A percentile compares a stretch with the other conserved stretches of the same genome.
Evolutionary conservation across 2,888 invertebrate genomes (phyloP).

Genomic region (Adineta ricciae): DNA sequence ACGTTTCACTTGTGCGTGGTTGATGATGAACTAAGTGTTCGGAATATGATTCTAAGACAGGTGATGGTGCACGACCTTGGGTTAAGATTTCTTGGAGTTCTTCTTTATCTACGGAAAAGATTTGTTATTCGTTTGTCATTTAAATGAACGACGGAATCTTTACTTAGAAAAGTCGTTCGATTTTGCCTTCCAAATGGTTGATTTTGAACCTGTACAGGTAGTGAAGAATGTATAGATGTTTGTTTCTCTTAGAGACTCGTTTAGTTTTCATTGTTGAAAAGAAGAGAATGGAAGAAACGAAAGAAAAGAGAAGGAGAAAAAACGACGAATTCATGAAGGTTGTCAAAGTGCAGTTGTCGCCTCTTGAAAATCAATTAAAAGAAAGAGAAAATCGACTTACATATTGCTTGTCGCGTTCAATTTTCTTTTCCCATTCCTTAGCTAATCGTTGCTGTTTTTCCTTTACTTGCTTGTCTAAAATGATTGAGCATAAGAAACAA

Average conservation of each 20-base stretch:
- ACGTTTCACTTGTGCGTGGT: neutral
- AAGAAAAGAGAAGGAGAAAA: neutral
- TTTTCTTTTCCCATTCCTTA: neutral
- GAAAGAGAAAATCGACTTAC: neutral
- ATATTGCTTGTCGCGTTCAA: neutral
- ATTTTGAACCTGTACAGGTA: neutral
- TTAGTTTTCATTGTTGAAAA: neutral
- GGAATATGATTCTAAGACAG: neutral
- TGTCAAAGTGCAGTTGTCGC: neutral
- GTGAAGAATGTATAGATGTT: neutral
- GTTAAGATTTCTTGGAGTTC: slow-evolving; percentile 7
- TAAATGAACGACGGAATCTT: neutral
- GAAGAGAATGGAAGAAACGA: neutral
- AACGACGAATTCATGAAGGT: neutral
- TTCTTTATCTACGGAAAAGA: neutral
- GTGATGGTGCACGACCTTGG: neutral
- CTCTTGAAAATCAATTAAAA: neutral
- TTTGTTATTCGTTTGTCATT: too few species aligned
- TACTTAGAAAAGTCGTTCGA: neutral
- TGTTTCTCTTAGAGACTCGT: neutral
- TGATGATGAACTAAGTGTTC: neutral
- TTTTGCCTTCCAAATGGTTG: slow-evolving; percentile 5
- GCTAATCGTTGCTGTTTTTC: neutral
- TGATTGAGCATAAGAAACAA: neutral
- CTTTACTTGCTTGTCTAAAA: slow-evolving; percentile 2